Conservation (phyloP, 2,113 vertebrate species). For the Tor tambroides region DNA sequence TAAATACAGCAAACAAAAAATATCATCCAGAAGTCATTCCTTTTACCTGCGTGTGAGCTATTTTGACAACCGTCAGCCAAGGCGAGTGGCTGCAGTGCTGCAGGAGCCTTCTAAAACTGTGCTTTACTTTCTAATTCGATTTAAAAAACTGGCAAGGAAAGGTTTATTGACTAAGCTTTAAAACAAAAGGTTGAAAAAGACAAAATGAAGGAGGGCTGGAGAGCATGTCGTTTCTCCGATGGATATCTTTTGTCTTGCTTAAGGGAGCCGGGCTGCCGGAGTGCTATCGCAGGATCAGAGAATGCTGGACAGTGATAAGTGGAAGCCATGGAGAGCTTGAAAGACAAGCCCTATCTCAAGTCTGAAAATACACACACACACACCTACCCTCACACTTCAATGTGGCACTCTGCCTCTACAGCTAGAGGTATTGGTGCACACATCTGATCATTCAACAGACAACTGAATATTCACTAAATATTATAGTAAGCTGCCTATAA, state of each 20-base stretch:
- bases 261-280: conserved; percentile 60
- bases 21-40: background rate
- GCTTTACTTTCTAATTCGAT: conserved; percentile 52
- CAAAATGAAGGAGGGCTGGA: conserved; percentile 21
- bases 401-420: background rate
- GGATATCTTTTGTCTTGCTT: conserved; percentile 68
- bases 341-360: conserved; percentile 49
- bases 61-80: conserved; percentile 11
- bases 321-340: conserved; percentile 54
- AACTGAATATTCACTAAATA: background rate
- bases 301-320: conserved; percentile 70
- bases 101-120: conserved; percentile 36
- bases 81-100: conserved; percentile 41
- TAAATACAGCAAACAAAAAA: conserved; percentile 29
- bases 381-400: background rate
- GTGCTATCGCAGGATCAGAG: conserved; percentile 68
- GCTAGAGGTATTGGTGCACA: background rate
- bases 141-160: conserved; percentile 48
- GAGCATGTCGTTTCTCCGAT: conserved; percentile 50
- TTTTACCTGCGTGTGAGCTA: background rate
- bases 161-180: conserved; percentile 47
- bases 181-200: conserved; percentile 58
- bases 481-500: background rate
- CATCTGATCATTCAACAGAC: background rate
- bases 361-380: conserved; percentile 17